Base-by-base conservation (phyloP, 2,113 vertebrate species). In the Scopus umbretta region DNA sequence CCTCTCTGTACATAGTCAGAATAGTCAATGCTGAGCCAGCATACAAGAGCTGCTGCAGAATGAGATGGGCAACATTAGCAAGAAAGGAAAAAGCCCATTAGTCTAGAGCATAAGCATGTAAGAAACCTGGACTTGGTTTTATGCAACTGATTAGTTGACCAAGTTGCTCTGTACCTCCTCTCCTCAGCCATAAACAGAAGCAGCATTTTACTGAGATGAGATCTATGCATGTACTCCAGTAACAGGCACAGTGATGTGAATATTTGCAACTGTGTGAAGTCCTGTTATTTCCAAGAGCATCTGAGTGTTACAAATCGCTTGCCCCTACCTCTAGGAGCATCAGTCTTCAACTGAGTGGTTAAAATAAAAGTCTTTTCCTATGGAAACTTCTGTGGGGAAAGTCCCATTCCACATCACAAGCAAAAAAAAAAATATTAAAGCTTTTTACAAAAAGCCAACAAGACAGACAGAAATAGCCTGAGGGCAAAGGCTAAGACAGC, bases 141-240 rank as follows among this genome's bases (percentile, higher is more conserved):
- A 65, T 29, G 30, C 78, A 81, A 40, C 16, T 15, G 52, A 14
- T 61, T 65, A 66, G 36, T 68, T 61, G 29, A 79, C 30, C 17
- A 87, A 19, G 7, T 56, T 59, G 38, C 16, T 79, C 59, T 15
- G 3, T 34, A 17, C 7, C 58, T 81, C 45, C 23, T 62, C 36
- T 55, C 29, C 50, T 59, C 34, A 21, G 58, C 36, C 65, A 36
- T 61, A 47, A 73, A 25, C 20, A 90, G 23, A 78, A 53, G 32
- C 4, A 53, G 30, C 16, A 27, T 42, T 92, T 79, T 56, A 52
- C 53, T 36, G 19, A 49, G 61, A 50, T 42, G 27, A 76, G 15
- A 66, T 25, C 15, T 75, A 50, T 2, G 0, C 13, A 3, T 1
- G 0, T 63, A 25, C 56, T 63, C 42, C 40, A 20, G 10, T 29